These are phyloP conservation scores for Nixonia krombeini DNA, from an alignment of 1,140 invertebrate species.

Conservation along the genomic window DNA sequence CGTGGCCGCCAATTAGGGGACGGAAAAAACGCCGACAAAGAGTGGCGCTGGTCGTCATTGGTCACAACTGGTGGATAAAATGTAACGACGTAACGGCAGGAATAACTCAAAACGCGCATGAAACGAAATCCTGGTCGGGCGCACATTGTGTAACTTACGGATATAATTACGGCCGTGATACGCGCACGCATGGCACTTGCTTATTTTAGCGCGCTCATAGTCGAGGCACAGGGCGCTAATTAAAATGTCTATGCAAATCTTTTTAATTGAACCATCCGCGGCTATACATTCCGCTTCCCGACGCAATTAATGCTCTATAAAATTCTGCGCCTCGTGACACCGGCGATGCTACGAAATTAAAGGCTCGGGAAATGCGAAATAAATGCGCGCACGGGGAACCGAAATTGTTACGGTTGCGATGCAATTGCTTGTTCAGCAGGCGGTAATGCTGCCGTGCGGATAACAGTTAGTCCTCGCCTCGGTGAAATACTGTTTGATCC, in stretches of 20 bases:
- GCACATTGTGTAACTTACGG: neutral
- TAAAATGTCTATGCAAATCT: conserved; percentile 52
- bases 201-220: neutral
- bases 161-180: neutral
- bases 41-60: too few relatives aligned
- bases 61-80: too few relatives aligned
- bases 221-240: conserved; percentile 38
- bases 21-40: neutral
- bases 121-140: neutral
- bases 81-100: too few relatives aligned
- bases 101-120: neutral
- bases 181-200: neutral
- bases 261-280: conserved; percentile 42
- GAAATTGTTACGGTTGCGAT: too few relatives aligned
- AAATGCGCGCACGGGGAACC: too few relatives aligned
- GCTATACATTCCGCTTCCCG: conserved; percentile 39
- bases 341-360: neutral
- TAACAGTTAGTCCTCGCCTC: too few relatives aligned
- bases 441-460: too few relatives aligned
- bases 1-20: conserved; percentile 6
- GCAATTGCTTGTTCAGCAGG: too few relatives aligned
- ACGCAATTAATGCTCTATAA: conserved; percentile 46
- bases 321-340: conserved; percentile 22
- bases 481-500: too few relatives aligned
- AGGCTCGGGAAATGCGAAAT: neutral